A percentile compares a stretch with the other conserved stretches of the same genome.
Evolutionary conservation across 2,797 vertebrate genomes (phyloP).

Genomic region (Neostethus bicornis): DNA sequence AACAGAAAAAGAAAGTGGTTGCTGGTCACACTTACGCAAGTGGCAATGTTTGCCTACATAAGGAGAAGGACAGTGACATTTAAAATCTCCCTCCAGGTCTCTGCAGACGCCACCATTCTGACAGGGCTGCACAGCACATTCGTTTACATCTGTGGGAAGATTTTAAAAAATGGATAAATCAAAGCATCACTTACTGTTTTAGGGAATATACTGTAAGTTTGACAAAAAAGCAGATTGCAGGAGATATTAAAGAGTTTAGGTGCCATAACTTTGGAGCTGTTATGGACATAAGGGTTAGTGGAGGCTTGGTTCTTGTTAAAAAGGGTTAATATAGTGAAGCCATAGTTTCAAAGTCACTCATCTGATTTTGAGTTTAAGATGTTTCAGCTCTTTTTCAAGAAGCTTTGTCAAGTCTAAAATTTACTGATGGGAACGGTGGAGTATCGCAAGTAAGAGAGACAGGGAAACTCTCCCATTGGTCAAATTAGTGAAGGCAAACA

Average conservation of each 20-base stretch:
- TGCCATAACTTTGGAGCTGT: constrained; percentile 37
- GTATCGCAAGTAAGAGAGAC: too few relatives aligned
- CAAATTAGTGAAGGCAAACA: too few relatives aligned
- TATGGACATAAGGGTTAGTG: constrained; percentile 18
- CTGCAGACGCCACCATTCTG: constrained; percentile 84
- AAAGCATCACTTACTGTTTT: neutral
- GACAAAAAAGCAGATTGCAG: constrained; percentile 12
- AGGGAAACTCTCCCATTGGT: too few relatives aligned
- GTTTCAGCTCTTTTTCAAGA: too few relatives aligned
- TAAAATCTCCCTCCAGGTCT: constrained; percentile 82
- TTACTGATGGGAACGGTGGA: too few relatives aligned
- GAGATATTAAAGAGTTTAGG: constrained; percentile 15
- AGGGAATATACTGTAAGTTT: neutral
- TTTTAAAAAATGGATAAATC: too few relatives aligned
- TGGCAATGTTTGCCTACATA: constrained; percentile 86
- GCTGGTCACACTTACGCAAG: constrained; percentile 74
- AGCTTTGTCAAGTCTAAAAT: too few relatives aligned
- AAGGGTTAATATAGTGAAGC: constrained; percentile 12
- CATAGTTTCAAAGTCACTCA: too few relatives aligned
- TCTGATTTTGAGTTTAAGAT: too few relatives aligned
- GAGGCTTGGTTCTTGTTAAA: constrained; percentile 8
- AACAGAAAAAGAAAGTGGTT: neutral
- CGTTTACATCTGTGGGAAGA: constrained; percentile 75
- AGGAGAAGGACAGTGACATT: constrained; percentile 85
- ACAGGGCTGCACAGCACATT: constrained; percentile 83